Conservation (phyloP, 2,113 vertebrate species). For the Saccopteryx leptura region DNA sequence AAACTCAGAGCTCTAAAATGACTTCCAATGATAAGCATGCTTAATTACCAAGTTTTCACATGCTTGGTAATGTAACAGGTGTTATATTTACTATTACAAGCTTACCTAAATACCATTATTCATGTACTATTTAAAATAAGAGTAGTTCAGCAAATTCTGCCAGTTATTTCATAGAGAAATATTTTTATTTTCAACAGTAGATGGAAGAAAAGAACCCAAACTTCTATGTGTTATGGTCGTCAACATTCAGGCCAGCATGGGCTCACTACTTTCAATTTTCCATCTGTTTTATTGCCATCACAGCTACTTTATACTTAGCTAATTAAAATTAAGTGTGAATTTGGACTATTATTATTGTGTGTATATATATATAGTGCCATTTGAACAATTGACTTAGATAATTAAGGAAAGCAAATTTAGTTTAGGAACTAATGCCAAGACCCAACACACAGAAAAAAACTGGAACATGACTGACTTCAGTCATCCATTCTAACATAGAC, state of each 20-base stretch:
- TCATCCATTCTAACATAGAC: not conserved
- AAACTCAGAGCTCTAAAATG: conserved; percentile 44
- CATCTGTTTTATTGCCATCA: conserved; percentile 70
- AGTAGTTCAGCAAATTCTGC: not conserved
- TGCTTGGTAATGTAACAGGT: not conserved
- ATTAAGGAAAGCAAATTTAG: conserved; percentile 74
- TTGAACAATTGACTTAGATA: conserved; percentile 70
- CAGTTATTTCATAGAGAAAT: not conserved
- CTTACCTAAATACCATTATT: not conserved
- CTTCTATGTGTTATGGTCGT: conserved; percentile 48
- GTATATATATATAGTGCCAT: conserved; percentile 30
- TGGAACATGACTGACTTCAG: not conserved
- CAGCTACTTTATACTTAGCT: conserved; percentile 62
- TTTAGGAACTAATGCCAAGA: conserved; percentile 16
- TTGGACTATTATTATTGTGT: conserved; percentile 26
- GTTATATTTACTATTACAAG: not conserved
- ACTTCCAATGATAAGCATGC: accelerated
- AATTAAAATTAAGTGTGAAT: conserved; percentile 78
- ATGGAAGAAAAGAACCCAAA: not conserved
- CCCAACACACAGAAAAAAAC: not conserved
- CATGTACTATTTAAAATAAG: conserved; percentile 46
- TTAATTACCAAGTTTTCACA: not conserved
- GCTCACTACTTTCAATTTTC: conserved; percentile 62
- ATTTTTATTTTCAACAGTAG: conserved; percentile 2
- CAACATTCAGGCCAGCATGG: not conserved